These are phyloP conservation scores for Arizona elegans DNA, from an alignment of 2,113 vertebrate genomes.

Conservation along the genomic window DNA sequence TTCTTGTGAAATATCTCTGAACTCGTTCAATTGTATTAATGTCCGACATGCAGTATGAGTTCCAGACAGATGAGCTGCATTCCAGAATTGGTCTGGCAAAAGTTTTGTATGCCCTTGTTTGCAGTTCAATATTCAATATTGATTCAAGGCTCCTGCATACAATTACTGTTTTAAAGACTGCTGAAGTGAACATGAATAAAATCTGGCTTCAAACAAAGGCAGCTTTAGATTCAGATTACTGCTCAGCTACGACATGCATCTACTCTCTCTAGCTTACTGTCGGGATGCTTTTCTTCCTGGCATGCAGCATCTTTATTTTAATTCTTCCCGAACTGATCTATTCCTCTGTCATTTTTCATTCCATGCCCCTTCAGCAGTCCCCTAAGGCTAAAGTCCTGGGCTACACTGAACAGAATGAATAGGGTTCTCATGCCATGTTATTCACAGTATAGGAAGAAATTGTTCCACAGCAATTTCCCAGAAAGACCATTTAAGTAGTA, in stretches of 20 bases:
- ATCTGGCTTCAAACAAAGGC: neutral
- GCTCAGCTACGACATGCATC: neutral
- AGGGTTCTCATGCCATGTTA: neutral
- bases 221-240: neutral
- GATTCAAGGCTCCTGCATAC: neutral
- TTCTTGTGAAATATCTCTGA: no score
- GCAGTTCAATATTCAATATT: neutral
- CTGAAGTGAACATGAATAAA: neutral
- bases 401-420: neutral
- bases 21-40: no score
- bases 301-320: neutral
- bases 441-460: neutral
- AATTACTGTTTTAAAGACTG: neutral
- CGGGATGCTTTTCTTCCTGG: neutral
- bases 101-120: no score
- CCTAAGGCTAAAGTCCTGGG: neutral
- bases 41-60: no score
- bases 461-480: neutral
- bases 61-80: no score
- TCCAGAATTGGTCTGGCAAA: no score
- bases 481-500: neutral
- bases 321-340: neutral
- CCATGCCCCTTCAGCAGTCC: neutral
- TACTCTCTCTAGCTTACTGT: neutral
- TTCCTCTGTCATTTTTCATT: neutral